Percentiles rank a stretch among this genome's conserved stretches.
Conservation (phyloP, 2,797 vertebrate genomes). For the Sebastes taczanowskii region DNA sequence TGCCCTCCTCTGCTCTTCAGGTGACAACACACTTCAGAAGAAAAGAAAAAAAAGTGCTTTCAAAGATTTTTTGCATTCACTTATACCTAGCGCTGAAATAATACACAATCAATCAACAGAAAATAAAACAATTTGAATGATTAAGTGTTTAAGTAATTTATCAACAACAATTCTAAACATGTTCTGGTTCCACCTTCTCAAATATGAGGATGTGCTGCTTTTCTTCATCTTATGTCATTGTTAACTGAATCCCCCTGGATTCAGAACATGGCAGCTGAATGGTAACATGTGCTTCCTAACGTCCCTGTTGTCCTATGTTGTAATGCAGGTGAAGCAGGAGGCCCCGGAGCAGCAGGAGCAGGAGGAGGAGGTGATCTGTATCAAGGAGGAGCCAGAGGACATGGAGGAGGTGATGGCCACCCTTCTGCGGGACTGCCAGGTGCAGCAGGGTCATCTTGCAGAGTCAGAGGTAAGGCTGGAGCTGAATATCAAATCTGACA, state of each 20-base stretch:
- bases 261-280: not conserved
- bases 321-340: constrained; percentile 57
- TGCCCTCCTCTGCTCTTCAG: constrained; percentile 36
- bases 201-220: not conserved
- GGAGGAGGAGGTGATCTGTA: constrained; percentile 73
- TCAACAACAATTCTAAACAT: not conserved
- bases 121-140: not conserved
- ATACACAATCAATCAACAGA: not conserved
- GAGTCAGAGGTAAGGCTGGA: constrained; percentile 44
- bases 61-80: not conserved
- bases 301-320: not conserved
- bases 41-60: not conserved
- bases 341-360: constrained; percentile 37
- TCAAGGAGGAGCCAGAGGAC: constrained; percentile 81
- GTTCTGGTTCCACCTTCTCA: not conserved
- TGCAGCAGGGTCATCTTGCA: constrained; percentile 7
- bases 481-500: not conserved
- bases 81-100: not conserved
- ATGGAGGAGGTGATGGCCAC: constrained; percentile 54
- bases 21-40: constrained; percentile 23
- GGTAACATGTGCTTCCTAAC: not conserved
- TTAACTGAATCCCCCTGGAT: too few relatives aligned
- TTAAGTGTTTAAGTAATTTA: not conserved
- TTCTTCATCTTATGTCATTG: too few relatives aligned
- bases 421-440: constrained; percentile 51